Base-by-base conservation (phyloP, 2,888 invertebrate species). In the Cephonodes hylas region DNA sequence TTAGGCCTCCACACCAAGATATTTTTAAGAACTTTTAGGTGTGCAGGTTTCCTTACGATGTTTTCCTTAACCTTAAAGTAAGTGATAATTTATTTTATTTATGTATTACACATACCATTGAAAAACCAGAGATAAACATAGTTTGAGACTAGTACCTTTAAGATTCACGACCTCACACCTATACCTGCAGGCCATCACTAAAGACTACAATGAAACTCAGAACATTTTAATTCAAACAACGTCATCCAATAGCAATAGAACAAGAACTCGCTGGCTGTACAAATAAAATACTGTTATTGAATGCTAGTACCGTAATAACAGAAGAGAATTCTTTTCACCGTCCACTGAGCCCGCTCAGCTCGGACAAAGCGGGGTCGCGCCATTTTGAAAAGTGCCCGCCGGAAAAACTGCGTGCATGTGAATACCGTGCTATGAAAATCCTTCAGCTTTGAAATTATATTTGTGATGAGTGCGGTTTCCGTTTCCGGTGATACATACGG, bases 381-480 rank as follows among this genome's bases (percentile, higher is more conserved):
- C 38, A 38, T 38, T 38, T 38, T 38, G 38, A 38, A 38, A 38
- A 38, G 38, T 3, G n/a, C n/a, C 38, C 3, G 10, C 3, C 38
- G n/a, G 38, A 13, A n/a, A 38, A n/a, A 38, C 38, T 38, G 38
- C n/a, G 38, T 38, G 34, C 34, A 34, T 10, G 38, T n/a, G n/a
- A n/a, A n/a, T n/a, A n/a, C n/a, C 10, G n/a, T 1, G n/a, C 38
- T n/a, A 38, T n/a, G 20, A 57, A 64, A 62, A 64, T 62, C 61
- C 66, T 62, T 64, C 64, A 63, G 64, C 53, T 63, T 61, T 59
- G 59, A 53, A 63, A 66, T 66, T 67, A 63, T 64, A 65, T 63
- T 65, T 67, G 67, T 45, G 64, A 65, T 42, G 10, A 53, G 38
- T 23, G 57, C 23, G 64, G 38, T 60, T 65, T 64, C 62, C 60